Percentiles rank a stretch among this genome's conserved stretches.
phyloP scores from a whole-genome alignment of 2,888 invertebrate genomes.

The Andrena praecox region DNA sequence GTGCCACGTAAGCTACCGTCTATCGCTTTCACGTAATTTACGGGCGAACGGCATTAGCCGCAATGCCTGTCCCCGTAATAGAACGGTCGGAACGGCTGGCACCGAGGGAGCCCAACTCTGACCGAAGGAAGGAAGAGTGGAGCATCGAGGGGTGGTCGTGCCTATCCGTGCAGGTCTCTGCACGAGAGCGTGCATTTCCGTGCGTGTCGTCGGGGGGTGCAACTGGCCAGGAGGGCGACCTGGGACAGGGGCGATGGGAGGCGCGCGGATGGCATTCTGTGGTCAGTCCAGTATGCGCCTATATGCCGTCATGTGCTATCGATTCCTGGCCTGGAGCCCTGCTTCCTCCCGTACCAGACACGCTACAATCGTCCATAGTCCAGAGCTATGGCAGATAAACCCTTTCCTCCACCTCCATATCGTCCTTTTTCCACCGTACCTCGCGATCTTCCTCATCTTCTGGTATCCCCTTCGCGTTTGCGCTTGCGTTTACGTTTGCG shows the following conservation, averaged over 20 bases:
- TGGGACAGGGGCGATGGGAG: constrained; percentile 69
- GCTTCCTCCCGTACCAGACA: constrained; percentile 66
- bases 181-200: constrained; percentile 64
- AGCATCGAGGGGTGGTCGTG: constrained; percentile 35
- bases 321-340: constrained; percentile 75
- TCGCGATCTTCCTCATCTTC: constrained; percentile 14
- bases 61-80: constrained; percentile 79
- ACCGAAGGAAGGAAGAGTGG: constrained; percentile 48
- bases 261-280: constrained; percentile 83
- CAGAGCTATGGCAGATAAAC: constrained; percentile 70
- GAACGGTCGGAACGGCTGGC: constrained; percentile 66
- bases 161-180: constrained; percentile 41
- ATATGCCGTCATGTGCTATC: constrained; percentile 82
- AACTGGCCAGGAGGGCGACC: constrained; percentile 46
- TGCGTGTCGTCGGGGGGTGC: constrained; percentile 62
- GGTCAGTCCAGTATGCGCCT: constrained; percentile 83
- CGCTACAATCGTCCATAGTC: constrained; percentile 55
- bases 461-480: background rate
- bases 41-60: constrained; percentile 81
- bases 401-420: constrained; percentile 30
- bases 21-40: constrained; percentile 81
- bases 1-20: constrained; percentile 65
- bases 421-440: constrained; percentile 32
- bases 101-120: constrained; percentile 42
- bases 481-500: background rate